Evolutionary conservation across 2,888 invertebrate species (phyloP), one percentile per base, ranked within the genome.

Genomic region (Stramonita haemastoma): DNA sequence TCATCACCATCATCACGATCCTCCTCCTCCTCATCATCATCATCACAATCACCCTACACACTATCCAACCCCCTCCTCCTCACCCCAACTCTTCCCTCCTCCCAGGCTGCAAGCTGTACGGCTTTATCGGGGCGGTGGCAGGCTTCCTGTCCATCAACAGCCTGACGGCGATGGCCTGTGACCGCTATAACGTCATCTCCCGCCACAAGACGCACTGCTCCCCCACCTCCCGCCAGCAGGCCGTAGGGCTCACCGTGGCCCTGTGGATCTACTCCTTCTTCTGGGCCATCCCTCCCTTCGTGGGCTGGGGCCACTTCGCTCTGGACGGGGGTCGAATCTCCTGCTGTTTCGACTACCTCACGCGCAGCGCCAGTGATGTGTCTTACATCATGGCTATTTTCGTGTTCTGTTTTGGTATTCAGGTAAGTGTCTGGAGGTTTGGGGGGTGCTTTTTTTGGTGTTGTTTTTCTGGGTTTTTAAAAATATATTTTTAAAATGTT

Each of bases 71-170:
- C 46, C 46, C 2, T 8, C 46, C 46, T 8, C 46, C 46, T 46
- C 46, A 46, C 46, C 46, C 4, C 46, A 8, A 2, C 46, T 8
- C 26, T n/a, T 46, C 8, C 8, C 8, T 2, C 46, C 46, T 8
- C 46, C 46, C 91, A 94, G 93, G 92, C 66, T 94, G 93, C 79
- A 79, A 90, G 77, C 36, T 92, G 19, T 92, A 93, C 87, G 93
- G 91, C 15, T 92, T 92, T 70, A 56, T 91, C 17, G 93, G 92
- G 0, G 90, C 92, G 1, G 66, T 92, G 73, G 77, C 93, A 1
- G 92, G 93, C 86, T 93, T 93, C 83, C 91, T 92, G 19, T 93
- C 93, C 15, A 93, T 94, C 46, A 93, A 92, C 89, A 93, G 92
- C 0, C 73, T 94, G n/a, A 91, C 93, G 0, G 90, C 91, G 15